Evolutionary conservation across 2,888 invertebrate species (phyloP), one percentile per base, ranked within the genome.

Genomic region (Phyto melanocephala): DNA sequence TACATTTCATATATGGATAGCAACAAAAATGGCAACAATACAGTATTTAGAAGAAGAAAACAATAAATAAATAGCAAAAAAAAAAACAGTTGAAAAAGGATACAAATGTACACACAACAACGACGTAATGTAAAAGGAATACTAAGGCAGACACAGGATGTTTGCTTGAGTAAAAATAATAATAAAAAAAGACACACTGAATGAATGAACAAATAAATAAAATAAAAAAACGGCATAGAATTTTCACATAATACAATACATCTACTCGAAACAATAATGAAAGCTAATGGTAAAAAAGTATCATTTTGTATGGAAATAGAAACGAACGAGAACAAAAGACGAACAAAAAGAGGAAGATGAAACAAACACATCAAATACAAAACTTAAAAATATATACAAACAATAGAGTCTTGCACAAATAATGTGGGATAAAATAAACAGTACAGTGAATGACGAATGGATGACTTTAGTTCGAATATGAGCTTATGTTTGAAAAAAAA

Each of bases 121-220:
- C 6, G 3, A 28, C 24, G 52, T 33, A 65, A 62, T 28, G 35
- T 52, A 22, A 72, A 60, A 77, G 56, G 54, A 68, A 72, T 62
- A 71, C 77, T 71, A 54, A 72, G 71, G 72, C 81, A 77, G 77
- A 77, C 77, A 72, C 72, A 77, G 77, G 72, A 77, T 81, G 71
- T 81, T 71, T 67, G 77, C 60, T 28, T 67, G 67, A 68, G 72
- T 47, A 54, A 67, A 71, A 71, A 28, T 65, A 76, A 76, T 62
- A 50, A 5, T 28, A 28, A 28, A 6, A 28, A 28, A 28, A 28
- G 6, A 52, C 45, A 74, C 42, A 45, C 33, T 74, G 54, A 45
- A 63, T 63, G 52, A 72, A 63, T 63, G 63, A 58, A 37, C 20
- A 58, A 17, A n/a, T 33, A 28, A 1, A 20, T 6, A 20, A 20